Base-by-base conservation (phyloP, 2,888 invertebrate species). In the Diplazon laetatorius region DNA sequence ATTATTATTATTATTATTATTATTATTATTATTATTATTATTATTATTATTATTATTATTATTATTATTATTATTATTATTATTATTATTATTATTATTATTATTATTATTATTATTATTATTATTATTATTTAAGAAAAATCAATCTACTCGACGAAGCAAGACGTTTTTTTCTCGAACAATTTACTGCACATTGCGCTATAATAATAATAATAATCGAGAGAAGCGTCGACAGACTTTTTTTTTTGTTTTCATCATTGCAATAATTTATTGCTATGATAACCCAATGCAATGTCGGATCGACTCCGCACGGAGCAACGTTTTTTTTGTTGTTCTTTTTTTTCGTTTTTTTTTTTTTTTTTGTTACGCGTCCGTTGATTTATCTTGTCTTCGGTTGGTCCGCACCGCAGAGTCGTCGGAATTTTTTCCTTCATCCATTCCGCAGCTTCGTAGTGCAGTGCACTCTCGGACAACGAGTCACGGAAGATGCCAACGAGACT, bases 331-430 rank as follows among this genome's bases (percentile, higher is more conserved):
- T n/a, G n/a, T n/a, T 30, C 57, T 16, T 48, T 48, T 10, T 37
- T 30, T 48, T 18, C 6, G 30, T 60, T 39, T 20, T 12, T 60
- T 57, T 52, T 57, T 57, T 35, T 10, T 14, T 50, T 16, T 69
- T 63, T 35, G 2, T 44, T 16, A 35, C 30, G 6, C 35, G 35
- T 48, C 37, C 4, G 18, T 44, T 8, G 22, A 30, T 57, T 60
- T 42, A 55, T 62, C 39, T 59, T 46, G 63, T 35, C 50, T 68
- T 16, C 69, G 66, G 10, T 63, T 20, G 76, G 46, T 66, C 52
- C 22, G 65, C 65, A 75, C 59, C 66, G 69, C 71, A 42, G 52
- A 63, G 62, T 42, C 74, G 69, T 76, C 39, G 76, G 68, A 75
- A 75, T 80, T 66, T 69, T n/a, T 66, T 63, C 76, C 63, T 20